A percentile compares a stretch with the other conserved stretches of the same genome.
Evolutionary conservation across 1,140 invertebrate species (phyloP).

Genomic region (Andricus grossulariae): DNA sequence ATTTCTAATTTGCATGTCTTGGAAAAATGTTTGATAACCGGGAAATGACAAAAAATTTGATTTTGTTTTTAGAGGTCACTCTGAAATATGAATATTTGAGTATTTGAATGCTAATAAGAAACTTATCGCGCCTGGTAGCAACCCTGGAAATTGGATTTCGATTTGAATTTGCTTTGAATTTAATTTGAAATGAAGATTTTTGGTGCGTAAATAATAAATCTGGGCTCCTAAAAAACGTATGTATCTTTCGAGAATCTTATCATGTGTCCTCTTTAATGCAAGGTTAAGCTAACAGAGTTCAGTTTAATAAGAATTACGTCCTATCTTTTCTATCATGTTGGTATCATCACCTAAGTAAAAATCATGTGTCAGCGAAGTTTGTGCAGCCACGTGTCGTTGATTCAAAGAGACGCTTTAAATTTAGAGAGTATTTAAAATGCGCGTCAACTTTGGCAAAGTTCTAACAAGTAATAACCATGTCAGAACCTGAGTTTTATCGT

Average conservation of each 20-base stretch:
- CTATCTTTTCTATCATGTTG: background rate
- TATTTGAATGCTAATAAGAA: too few relatives aligned
- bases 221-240: background rate
- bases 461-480: constrained; percentile 17
- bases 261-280: constrained; percentile 23
- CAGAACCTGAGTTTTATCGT: constrained; percentile 14
- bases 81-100: too few relatives aligned
- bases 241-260: constrained; percentile 6
- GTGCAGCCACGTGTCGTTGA: constrained; percentile 21
- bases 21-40: too few relatives aligned
- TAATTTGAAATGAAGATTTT: too few relatives aligned
- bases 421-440: constrained; percentile 28
- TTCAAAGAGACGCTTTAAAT: constrained; percentile 21
- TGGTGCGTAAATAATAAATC: background rate
- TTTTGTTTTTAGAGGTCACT: too few relatives aligned
- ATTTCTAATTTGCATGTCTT: too few relatives aligned
- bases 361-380: constrained; percentile 10
- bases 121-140: too few relatives aligned
- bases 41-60: too few relatives aligned
- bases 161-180: too few relatives aligned
- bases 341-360: constrained; percentile 6
- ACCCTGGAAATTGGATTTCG: too few relatives aligned
- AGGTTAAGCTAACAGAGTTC: constrained; percentile 9
- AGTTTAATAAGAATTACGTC: background rate
- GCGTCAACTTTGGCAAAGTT: constrained; percentile 29